Evolutionary conservation across 1,140 invertebrate genomes (phyloP), one percentile per base, ranked within the genome.

Genomic region (Bradynema listronoti): DNA sequence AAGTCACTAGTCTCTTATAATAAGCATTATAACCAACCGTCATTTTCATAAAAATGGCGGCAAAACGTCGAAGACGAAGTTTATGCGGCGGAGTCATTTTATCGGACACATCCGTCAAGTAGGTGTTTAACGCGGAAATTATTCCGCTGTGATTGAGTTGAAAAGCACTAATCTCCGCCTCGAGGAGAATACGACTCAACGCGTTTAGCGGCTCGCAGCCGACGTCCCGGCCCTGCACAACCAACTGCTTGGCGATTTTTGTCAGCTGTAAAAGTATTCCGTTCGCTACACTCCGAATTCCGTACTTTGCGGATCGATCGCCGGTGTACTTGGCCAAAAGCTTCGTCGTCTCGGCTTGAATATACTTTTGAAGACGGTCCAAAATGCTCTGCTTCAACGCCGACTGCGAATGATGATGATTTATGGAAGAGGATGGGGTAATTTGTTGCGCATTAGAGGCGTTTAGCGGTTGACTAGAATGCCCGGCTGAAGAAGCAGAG

Each of bases 121-220:
- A 75, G 1, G 19, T 55, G 34, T 45, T 57, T n/a, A 75, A 49
- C 1, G 72, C 69, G 3, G 49, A 27, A 29, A 69, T 72, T 27
- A 77, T 71, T 5, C 72, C 72, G 34, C 61, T 68, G 29, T 75
- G 71, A 30, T 68, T 75, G 33, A 75, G 34, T 36, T 75, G 75
- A 34, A 75, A 75, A 4, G 72, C 66, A 46, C 61, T 75, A n/a
- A 75, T 55, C 14, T 71, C 69, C 14, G 63, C 47, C 19, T 50
- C 46, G n/a, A 69, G 19, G 6, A 71, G 29, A 7, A 69, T 36
- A 32, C 54, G 45, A 2, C 54, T 57, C 43, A 72, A 46, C 36
- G 47, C 58, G 16, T 60, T 58, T 29, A 73, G 33, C 7, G 69
- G 69, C 34, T 73, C 67, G 7, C 29, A 32, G n/a, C 72, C 69